Evolutionary conservation across 2,797 vertebrate species (phyloP), one percentile per base, ranked within the genome.

Genomic region (Vipera latastei): DNA sequence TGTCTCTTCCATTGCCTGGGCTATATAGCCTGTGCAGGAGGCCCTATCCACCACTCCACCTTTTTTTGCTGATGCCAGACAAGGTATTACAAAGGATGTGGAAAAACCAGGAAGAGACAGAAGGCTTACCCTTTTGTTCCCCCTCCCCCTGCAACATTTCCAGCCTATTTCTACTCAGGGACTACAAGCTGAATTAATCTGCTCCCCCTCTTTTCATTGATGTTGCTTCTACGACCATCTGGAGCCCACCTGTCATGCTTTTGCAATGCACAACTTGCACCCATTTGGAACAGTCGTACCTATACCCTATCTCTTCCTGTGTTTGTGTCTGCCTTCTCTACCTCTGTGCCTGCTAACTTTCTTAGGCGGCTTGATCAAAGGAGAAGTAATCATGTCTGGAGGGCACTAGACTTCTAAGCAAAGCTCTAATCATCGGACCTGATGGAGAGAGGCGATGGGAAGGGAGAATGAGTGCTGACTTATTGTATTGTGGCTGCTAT

Each of bases 21-120:
- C 94, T 94, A 26, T 38, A 48, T 86, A 13, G 91, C 48, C 78
- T 56, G 87, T 91, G 63, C 63, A 28, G 90, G 92, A 83, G 89
- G 85, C 92, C 92, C 53, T 94, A 83, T 94, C 97, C 96, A 94
- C 93, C 4, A 89, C 22, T 88, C 7, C 48, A 93, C 89, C 89
- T 86, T 86, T 73, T 73, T 88, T 59, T 4, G 73, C 93, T 94
- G 38, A 20, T 44, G 38, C 38, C 73, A 78, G 60, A 26, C 91
- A 93, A 55, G 88, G 89, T 86, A 18, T 93, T 94, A 44, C 83
- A 60, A 38, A 14, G 91, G 56, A 57, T 90, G 91, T 89, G 92
- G 89, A 88, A 85, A 91, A 0, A 48, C 6, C 60, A n/a, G 65
- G 88, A 87, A 91, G 94, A 92, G 93, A 94, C 65, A 91, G 55